Base-by-base conservation (phyloP, 2,888 invertebrate genomes). In the Ferdinandea cuprea region DNA sequence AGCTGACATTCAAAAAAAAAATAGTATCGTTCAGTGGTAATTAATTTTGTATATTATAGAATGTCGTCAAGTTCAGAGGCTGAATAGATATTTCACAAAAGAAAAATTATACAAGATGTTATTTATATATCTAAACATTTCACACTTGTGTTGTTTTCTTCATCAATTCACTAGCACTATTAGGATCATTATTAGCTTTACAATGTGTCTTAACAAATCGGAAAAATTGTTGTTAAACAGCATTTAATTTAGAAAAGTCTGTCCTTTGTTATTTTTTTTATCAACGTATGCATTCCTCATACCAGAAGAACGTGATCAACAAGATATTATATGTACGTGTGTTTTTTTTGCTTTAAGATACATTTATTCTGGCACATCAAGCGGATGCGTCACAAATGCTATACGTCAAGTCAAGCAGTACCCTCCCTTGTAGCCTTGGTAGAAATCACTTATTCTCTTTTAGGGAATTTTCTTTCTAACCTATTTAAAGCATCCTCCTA, bases 1-100 rank as follows among this genome's bases (percentile, higher is more conserved):
- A 83, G 77, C 83, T 83, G 83, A 65, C 76, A 76, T 48, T 46
- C 13, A 17, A 44, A 58, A 78, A 65, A 19, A 44, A 35, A 1
- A 35, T 9, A 35, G 63, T 66, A 74, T 74, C 58, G 35, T 17
- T 42, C 32, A 66, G 74, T 9, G 48, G 17, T 50, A n/a, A 44
- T 54, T 15, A 44, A 61, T 44, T 42, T 44, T 61, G n/a, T 35
- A 50, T 1, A 25, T 11, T 8, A 50, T 28, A 50, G 28, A 25
- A 8, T 28, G 50, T 50, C 28, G 9, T 50, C 50, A 30, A 15
- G 28, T 15, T 50, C 15, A 30, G 50, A 50, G 5, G 11, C 8
- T 48, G n/a, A 25, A 48, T 17, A 19, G 2, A 44, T 48, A 25
- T 28, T 48, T 28, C 28, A 44, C 17, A 11, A 44, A 8, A 35